Evolutionary conservation across 1,140 invertebrate species (phyloP).

Genomic region (Leptinotarsa texana): DNA sequence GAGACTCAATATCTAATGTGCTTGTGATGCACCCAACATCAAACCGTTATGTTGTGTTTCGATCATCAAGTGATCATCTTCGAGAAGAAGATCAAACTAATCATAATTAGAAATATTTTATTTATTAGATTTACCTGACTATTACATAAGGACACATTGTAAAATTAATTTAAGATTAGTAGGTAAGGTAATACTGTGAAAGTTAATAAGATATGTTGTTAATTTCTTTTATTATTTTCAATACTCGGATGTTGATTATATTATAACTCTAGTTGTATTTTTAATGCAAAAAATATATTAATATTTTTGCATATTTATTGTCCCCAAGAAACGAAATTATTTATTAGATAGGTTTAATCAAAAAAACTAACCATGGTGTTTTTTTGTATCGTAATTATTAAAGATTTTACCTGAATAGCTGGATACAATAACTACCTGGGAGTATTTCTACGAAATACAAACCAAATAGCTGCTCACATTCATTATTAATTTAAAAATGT

Average conservation of each 20-base stretch:
- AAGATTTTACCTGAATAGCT: no score
- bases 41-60: no score
- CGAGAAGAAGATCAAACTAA: no score
- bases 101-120: no score
- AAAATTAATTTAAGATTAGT: no score
- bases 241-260: not conserved
- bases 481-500: not conserved
- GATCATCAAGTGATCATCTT: no score
- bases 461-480: not conserved
- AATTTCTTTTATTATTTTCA: not conserved
- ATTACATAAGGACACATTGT: no score
- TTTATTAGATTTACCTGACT: no score
- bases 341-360: not conserved
- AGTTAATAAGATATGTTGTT: no score
- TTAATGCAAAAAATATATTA: not conserved
- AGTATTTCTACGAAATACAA: not conserved
- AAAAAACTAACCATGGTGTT: not conserved
- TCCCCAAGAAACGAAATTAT: not conserved
- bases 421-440: not conserved
- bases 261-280: not conserved
- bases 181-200: no score
- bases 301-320: not conserved
- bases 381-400: no score
- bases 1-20: not conserved
- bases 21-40: no score